Conservation (phyloP, 2,888 invertebrate genomes). For the Liodrosophila aerea region DNA sequence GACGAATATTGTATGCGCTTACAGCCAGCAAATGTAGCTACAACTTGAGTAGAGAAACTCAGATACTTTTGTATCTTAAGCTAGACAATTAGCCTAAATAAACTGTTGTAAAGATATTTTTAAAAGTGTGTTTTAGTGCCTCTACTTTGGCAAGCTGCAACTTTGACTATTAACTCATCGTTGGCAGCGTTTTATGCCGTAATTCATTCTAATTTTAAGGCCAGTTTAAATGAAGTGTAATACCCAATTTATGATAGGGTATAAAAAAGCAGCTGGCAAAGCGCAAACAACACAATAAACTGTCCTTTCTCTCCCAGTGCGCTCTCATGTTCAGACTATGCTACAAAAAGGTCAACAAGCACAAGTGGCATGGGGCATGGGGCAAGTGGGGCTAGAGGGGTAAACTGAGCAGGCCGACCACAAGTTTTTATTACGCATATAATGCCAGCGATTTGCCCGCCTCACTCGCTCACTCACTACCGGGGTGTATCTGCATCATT, state of each 20-base stretch:
- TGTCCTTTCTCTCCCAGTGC: slow-evolving; percentile 36
- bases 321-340: slow-evolving; percentile 2
- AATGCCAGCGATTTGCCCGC: slow-evolving; percentile 67
- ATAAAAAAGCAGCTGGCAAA: slow-evolving; percentile 40
- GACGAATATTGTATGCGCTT: no score
- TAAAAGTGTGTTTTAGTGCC: no score
- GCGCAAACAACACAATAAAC: slow-evolving; percentile 57
- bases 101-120: no score
- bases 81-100: no score
- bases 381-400: not conserved
- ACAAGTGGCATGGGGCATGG: slow-evolving; percentile 8
- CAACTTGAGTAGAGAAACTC: no score
- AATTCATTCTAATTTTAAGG: not conserved
- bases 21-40: no score
- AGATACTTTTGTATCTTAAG: no score
- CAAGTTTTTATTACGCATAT: slow-evolving; percentile 78
- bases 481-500: slow-evolving; percentile 58
- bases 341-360: slow-evolving; percentile 66
- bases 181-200: not conserved
- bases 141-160: no score
- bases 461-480: not conserved
- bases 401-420: slow-evolving; percentile 44
- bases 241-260: slow-evolving; percentile 27
- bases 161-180: not conserved
- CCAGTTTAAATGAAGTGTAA: not conserved